Percentiles rank a stretch among this genome's conserved stretches.
Conservation (phyloP, 1,140 invertebrate genomes). For the Saccostrea cuccullata region DNA sequence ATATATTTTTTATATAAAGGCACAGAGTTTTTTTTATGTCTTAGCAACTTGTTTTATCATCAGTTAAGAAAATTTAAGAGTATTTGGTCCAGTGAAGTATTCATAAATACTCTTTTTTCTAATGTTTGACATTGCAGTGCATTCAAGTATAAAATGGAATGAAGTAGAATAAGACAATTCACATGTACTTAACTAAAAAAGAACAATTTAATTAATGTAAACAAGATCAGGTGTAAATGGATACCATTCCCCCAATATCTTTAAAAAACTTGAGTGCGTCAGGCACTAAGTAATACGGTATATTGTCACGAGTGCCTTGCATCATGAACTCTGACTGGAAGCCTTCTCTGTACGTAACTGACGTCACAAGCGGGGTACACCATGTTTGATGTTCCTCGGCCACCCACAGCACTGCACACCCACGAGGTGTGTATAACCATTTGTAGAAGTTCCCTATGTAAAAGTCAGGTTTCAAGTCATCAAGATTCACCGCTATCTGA, state of each 20-base stretch:
- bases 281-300: conserved; percentile 56
- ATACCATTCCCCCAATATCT: conserved; percentile 63
- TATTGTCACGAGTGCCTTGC: conserved; percentile 65
- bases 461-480: conserved; percentile 64
- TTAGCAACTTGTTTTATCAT: too few species aligned
- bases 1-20: too few species aligned
- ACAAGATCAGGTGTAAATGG: too few species aligned
- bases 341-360: conserved; percentile 42
- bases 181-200: not conserved
- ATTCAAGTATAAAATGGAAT: not conserved
- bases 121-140: too few species aligned
- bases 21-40: too few species aligned
- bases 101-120: not conserved
- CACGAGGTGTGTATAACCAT: conserved; percentile 68
- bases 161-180: not conserved
- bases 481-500: conserved; percentile 61
- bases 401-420: conserved; percentile 66
- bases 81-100: too few species aligned
- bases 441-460: conserved; percentile 66
- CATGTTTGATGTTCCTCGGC: conserved; percentile 57
- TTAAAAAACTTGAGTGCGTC: conserved; percentile 66
- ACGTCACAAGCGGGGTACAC: conserved; percentile 60
- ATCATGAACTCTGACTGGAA: conserved; percentile 61
- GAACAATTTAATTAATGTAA: too few species aligned
- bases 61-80: too few species aligned